Base-by-base conservation (phyloP, 2,113 vertebrate species). In the Odocoileus hemionus region DNA sequence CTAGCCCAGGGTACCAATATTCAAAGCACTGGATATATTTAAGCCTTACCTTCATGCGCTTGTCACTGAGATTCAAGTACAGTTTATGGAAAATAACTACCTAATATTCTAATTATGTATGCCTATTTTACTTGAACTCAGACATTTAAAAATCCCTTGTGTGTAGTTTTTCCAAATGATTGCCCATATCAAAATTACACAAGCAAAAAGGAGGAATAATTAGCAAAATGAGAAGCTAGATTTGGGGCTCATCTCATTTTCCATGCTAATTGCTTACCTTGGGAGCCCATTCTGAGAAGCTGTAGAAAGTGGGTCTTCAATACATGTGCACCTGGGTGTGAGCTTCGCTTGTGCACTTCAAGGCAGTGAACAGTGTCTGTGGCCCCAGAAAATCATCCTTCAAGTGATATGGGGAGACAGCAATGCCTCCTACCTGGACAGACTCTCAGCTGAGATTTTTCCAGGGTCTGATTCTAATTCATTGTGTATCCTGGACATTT, bases 71-170 rank as follows among this genome's bases (percentile, higher is more conserved):
- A 89, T 78, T 64, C 86, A 94, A 95, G 4, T 64, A 45, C 30
- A 92, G 7, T 95, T 97, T 96, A 89, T 91, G 54, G 86, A 98
- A 98, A 86, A 67, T 60, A 64, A 64, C 70, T n/a, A 33, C 58
- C 33, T 96, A 97, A 83, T 0, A 0, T 92, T 64, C 67, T 96
- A 95, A 86, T 98, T 97, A 97, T 96, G 79, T 43, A 91, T 83
- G 45, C 58, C 80, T 95, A 86, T 97, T 95, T 98, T 95, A 96
- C 96, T 96, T 98, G 79, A 64, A n/a, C 74, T 98, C 60, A 96
- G 91, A 97, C 96, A 98, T 89, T 91, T 97, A 60, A 96, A 96
- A 98, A 91, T 74, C 79, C 60, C 83, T 47, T 64, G 58, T 84
- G 82, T 39, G 54, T 95, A 92, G 76, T 98, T 94, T 96, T 98